phyloP scores from a whole-genome alignment of 1,140 invertebrate genomes.

The Limonius californicus region DNA sequence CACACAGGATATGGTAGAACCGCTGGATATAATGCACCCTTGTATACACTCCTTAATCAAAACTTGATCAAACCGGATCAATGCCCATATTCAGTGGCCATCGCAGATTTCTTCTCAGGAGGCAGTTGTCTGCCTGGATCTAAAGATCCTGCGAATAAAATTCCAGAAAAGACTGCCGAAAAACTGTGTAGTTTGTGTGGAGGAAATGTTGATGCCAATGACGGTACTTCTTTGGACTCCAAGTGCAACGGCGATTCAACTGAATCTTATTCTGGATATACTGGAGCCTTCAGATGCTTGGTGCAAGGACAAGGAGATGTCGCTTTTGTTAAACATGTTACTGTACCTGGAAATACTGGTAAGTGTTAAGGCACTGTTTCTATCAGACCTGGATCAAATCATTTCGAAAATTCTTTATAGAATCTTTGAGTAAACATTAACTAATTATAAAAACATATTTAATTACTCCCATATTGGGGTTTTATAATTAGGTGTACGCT shows the following conservation, averaged over 20 bases:
- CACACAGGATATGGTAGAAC: conserved; percentile 48
- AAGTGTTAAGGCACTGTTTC: conserved; percentile 9
- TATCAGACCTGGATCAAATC: too few species aligned
- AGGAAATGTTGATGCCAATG: conserved; percentile 43
- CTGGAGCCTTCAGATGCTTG: conserved; percentile 64
- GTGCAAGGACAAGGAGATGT: conserved; percentile 60
- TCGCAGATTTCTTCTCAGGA: conserved; percentile 52
- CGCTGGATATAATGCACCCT: conserved; percentile 55
- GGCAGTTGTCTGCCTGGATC: conserved; percentile 49
- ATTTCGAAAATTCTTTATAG: too few species aligned
- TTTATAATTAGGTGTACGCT: too few species aligned
- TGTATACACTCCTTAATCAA: conserved; percentile 48
- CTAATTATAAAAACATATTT: too few species aligned
- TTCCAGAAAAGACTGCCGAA: conserved; percentile 26
- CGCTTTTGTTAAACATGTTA: conserved; percentile 59
- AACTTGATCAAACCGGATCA: conserved; percentile 46
- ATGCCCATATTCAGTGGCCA: conserved; percentile 49
- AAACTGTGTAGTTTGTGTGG: conserved; percentile 48
- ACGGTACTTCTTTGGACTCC: conserved; percentile 33
- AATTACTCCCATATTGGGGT: too few species aligned
- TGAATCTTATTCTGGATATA: conserved; percentile 48
- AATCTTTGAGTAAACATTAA: too few species aligned
- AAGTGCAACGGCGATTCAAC: conserved; percentile 46
- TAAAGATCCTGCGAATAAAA: conserved; percentile 31
- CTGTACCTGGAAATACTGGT: conserved; percentile 55